phyloP scores from a whole-genome alignment of 1,140 invertebrate genomes.

The Sycobia sp. region DNA sequence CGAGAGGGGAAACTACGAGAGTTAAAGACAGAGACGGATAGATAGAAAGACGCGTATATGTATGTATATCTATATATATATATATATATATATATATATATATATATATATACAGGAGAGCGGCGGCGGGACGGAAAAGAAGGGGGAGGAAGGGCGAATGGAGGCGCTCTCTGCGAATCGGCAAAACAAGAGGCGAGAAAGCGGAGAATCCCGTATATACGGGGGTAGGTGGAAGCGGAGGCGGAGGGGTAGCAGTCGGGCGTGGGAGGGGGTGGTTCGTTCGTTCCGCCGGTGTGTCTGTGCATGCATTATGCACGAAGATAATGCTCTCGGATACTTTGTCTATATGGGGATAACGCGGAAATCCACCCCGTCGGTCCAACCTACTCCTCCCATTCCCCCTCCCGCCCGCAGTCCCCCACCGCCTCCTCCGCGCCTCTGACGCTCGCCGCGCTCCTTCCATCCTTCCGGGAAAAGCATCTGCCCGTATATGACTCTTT shows the following conservation, averaged over 20 bases:
- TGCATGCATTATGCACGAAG: slow-evolving; percentile 63
- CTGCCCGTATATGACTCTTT: slow-evolving; percentile 43
- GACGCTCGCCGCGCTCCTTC: slow-evolving; percentile 2
- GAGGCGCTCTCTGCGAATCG: slow-evolving; percentile 42
- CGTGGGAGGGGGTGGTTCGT: slow-evolving; percentile 30
- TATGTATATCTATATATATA: no score
- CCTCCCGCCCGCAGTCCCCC: background rate
- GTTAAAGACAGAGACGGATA: slow-evolving; percentile 22
- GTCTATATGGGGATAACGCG: slow-evolving; percentile 61
- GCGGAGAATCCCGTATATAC: slow-evolving; percentile 25
- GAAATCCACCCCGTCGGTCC: slow-evolving; percentile 44
- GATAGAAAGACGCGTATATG: no score
- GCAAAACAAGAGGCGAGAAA: slow-evolving; percentile 39
- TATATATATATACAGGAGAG: no score
- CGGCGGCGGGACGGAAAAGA: slow-evolving; percentile 22
- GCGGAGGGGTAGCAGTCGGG: slow-evolving; percentile 27
- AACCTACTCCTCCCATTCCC: slow-evolving; percentile 21
- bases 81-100: no score
- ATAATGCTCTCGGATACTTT: slow-evolving; percentile 62
- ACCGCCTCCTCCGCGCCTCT: slow-evolving; percentile 23
- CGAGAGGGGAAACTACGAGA: background rate
- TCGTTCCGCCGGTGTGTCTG: slow-evolving; percentile 41
- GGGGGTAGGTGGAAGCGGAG: slow-evolving; percentile 35
- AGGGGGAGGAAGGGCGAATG: slow-evolving; percentile 8
- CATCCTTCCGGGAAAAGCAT: slow-evolving; percentile 41